Base-by-base conservation (phyloP, 2,888 invertebrate species). In the Nephrotoma appendiculata region DNA sequence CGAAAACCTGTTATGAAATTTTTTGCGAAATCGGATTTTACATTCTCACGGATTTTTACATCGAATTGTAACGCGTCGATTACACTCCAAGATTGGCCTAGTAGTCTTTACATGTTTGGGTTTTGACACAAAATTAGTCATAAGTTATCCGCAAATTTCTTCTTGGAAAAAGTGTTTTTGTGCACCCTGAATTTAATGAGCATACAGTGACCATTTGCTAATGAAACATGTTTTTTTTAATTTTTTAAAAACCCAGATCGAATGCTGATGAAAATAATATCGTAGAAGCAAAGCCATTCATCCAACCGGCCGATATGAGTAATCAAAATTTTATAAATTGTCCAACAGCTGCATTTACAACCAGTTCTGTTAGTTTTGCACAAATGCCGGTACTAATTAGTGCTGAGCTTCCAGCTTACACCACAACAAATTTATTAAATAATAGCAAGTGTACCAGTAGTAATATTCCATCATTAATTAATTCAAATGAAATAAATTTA, bases 401-500 rank as follows among this genome's bases (percentile, higher is more conserved):
- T 71, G 19, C 71, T 7, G 71, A 71, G 31, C 31, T 19, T 9
- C 71, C 71, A 31, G 71, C 71, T 71, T 71, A 71, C 31, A 71
- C 19, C 9, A 31, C 71, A 71, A 31, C 71, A 71, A 19, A 9
- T 71, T 71, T 71, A 71, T 9, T 71, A 71, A 71, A 19, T 5
- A 57, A 52, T 52, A 52, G 31, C 71, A 71, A 71, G 9, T 31
- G 31, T 12, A 71, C 7, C 11, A 71, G 19, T 71, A 71, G 71
- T 71, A 71, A 71, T 71, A 71, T 71, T 71, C 31, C 71, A 71
- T 71, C 71, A 9, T 31, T 71, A 71, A 71, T 71, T 9, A 71
- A 71, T 31, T 31, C 71, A 31, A 71, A 71, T 71, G 71, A 71
- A 71, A 71, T 71, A 71, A 71, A 71, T 71, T 31, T 92, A 7